Evolutionary conservation across 2,888 invertebrate species (phyloP), one percentile per base, ranked within the genome.

Genomic region (Agrotis exclamationis): DNA sequence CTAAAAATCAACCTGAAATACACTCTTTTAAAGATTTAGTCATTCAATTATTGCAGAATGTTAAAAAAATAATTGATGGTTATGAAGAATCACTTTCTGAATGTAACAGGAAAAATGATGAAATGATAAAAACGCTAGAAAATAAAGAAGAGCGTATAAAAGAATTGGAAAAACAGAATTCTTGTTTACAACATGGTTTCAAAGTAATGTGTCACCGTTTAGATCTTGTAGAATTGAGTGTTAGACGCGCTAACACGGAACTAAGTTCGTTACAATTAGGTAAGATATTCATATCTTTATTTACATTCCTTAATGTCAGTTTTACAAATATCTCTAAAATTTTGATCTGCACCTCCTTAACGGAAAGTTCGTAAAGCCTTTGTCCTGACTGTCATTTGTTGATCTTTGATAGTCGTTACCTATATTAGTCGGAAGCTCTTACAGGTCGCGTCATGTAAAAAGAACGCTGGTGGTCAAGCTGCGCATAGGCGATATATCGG

Each of bases 161-260:
- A 11, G 16, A 7, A 2, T 16, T 68, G 1, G 69, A 68, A 24
- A 3, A 7, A 20, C 18, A 69, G 2, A 69, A 69, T 56, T 39
- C 39, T 56, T 20, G 1, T 28, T 70, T 70, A 20, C 39, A 48
- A 28, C 0, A 18, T 3, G 9, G 24, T 20, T n/a, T 47, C 3
- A 3, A 54, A 18, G 14, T 20, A 7, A 11, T 69, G 0, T 24
- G 20, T 14, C 14, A 20, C 18, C 70, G 69, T 0, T 6, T 69
- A 14, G n/a, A 24, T 0, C 22, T 18, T 0, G 47, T 48, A 1
- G 69, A 69, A 24, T 13, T 24, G 2, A 48, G 2, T 20, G 56
- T 56, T 6, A 28, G n/a, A 9, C 39, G 14, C 0, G 47, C 20
- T 11, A 56, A 44, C 3, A 20, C 24, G 11, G 70, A 70, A 4